Base-by-base conservation (phyloP, 2,888 invertebrate species). In the Oscheius onirici region DNA sequence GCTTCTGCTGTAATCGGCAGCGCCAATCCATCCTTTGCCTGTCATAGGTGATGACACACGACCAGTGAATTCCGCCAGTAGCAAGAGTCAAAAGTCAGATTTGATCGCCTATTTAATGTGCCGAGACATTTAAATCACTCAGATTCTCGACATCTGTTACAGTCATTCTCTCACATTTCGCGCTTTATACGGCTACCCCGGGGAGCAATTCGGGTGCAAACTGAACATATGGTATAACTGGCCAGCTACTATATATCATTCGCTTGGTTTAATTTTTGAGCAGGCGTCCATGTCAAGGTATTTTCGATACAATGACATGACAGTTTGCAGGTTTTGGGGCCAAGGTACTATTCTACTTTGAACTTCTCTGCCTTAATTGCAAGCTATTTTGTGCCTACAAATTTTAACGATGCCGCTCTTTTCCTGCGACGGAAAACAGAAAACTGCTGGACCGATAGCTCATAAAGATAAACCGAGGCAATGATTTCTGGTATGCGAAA, bases 1-100 rank as follows among this genome's bases (percentile, higher is more conserved):
- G 49, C 63, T 63, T 63, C 63, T 63, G 63, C 49, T 63, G 63
- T 63, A 63, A 63, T 63, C 63, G 63, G 49, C 63, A 15, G 49
- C 63, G 49, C 63, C 63, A 63, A 63, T 63, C 63, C 63, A 63
- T 63, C 63, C 46, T 49, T 63, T 49, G 49, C 63, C 34, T 63
- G 63, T 63, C 63, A 63, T 63, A 63, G 63, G 60, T 8, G 24
- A 63, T 49, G 63, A 63, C 63, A 63, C 49, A 63, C 63, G 46
- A 49, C 34, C 49, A 49, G 49, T 24, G 43, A 58, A 58, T 58
- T 58, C 40, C 58, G 40, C 58, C 58, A 22, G 41, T 58, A 41
- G 58, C 46, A 17, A 5, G 20, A 17, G 40, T 40, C 15, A 22
- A 20, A 20, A 22, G 51, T 24, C 51, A 51, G 2, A 22, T 24